phyloP scores from a whole-genome alignment of 2,797 vertebrate species.

The Aeoliscus strigatus region DNA sequence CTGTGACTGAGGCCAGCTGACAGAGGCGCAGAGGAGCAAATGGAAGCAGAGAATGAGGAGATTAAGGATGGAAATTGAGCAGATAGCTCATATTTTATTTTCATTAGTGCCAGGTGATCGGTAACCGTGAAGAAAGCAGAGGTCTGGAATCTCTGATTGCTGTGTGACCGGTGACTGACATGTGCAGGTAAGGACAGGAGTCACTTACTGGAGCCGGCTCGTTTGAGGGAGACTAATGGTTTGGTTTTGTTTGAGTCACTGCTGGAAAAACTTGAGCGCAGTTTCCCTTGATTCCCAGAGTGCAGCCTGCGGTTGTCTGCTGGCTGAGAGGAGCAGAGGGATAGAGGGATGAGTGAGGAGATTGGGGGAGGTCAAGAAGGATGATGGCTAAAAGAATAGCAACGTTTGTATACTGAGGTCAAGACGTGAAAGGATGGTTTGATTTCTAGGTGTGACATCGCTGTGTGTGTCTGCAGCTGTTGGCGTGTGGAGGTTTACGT shows the following conservation, averaged over 20 bases:
- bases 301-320: slow-evolving; percentile 68
- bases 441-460: slow-evolving; percentile 20
- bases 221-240: slow-evolving; percentile 82
- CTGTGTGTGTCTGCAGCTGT: slow-evolving; percentile 27
- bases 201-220: slow-evolving; percentile 84
- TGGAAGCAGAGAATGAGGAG: slow-evolving; percentile 10
- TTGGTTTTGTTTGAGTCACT: slow-evolving; percentile 82
- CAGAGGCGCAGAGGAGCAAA: slow-evolving; percentile 15
- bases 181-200: no score
- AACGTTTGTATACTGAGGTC: slow-evolving; percentile 9
- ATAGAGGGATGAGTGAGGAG: neutral
- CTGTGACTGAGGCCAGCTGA: slow-evolving; percentile 14
- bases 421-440: slow-evolving; percentile 8
- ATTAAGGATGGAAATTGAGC: slow-evolving; percentile 34
- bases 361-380: slow-evolving; percentile 20
- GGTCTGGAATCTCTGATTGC: no score
- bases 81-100: slow-evolving; percentile 16
- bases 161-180: no score
- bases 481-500: slow-evolving; percentile 38
- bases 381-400: slow-evolving; percentile 6
- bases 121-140: neutral
- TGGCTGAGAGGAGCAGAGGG: slow-evolving; percentile 52
- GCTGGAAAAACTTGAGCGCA: slow-evolving; percentile 87
- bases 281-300: slow-evolving; percentile 77
- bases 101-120: slow-evolving; percentile 14